These are phyloP conservation scores for Liodrosophila aerea DNA, from an alignment of 2,888 invertebrate genomes.

Conservation along the genomic window DNA sequence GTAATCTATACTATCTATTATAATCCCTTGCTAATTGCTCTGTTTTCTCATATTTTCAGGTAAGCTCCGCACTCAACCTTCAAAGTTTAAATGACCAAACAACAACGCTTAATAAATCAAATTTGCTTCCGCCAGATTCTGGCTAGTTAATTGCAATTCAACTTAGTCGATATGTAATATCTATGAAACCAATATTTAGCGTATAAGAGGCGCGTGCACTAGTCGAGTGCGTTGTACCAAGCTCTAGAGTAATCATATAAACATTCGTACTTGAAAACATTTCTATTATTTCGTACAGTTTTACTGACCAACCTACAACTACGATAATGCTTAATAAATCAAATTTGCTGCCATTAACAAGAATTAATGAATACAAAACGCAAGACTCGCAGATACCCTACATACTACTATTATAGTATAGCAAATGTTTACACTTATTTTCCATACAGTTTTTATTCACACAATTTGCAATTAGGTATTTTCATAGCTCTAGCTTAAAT, in stretches of 20 bases:
- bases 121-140: conserved; percentile 80
- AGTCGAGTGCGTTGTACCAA: conserved; percentile 44
- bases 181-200: conserved; percentile 23
- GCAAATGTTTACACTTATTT: conserved; percentile 17
- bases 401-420: too few relatives aligned
- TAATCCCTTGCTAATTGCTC: too few relatives aligned
- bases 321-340: conserved; percentile 53
- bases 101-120: conserved; percentile 80
- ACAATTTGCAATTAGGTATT: conserved; percentile 6
- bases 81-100: conserved; percentile 80
- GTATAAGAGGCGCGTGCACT: conserved; percentile 29
- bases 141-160: conserved; percentile 76
- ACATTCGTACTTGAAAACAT: conserved; percentile 31
- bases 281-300: conserved; percentile 32
- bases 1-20: not conserved
- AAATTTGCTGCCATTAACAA: conserved; percentile 53
- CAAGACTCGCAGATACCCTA: conserved; percentile 40
- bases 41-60: conserved; percentile 74
- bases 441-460: not conserved
- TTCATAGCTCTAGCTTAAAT: conserved; percentile 29
- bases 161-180: conserved; percentile 66
- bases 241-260: conserved; percentile 35
- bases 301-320: conserved; percentile 47
- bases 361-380: conserved; percentile 20
- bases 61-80: conserved; percentile 82